Evolutionary conservation across 2,797 vertebrate genomes (phyloP), one percentile per base, ranked within the genome.

Genomic region (Aeoliscus strigatus): DNA sequence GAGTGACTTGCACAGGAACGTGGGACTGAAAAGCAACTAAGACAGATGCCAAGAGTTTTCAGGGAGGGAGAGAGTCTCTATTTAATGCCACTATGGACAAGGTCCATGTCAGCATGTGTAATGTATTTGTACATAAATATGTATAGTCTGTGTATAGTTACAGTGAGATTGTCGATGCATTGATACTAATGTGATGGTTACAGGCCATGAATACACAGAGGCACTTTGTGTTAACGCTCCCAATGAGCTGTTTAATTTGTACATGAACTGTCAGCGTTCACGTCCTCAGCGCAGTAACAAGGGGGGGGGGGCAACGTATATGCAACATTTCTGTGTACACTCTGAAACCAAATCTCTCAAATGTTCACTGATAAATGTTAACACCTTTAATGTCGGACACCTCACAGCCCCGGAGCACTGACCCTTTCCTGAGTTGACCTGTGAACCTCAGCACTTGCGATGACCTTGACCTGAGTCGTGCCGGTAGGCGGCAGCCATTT

Each of bases 161-260:
- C 39, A 33, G 24, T 55, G 43, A 41, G 48, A 57, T 51, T 47
- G 42, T 39, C 42, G 67, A 38, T 56, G 51, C 33, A 44, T 56
- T 48, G 46, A 60, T 62, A 34, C 43, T 51, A 46, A 60, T 70
- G 48, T 31, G 46, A 54, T 38, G 48, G 29, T 45, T 14, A 13
- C 28, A 39, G 40, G 32, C 47, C 9, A 50, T 66, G 50, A 66
- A 50, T 56, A 59, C 57, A 75, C 60, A 50, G 73, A 71, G 73
- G 75, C 72, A 82, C 75, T 83, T 84, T 81, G 64, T 72, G 60
- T 76, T 56, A 7, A 32, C 33, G 60, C 61, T 77, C 51, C 38
- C 35, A 54, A 36, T 33, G 64, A 65, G 59, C 52, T 11, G 18
- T 49, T 39, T 47, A 57, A 51, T 53, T 15, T 27, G 42, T 39